Evolutionary conservation across 2,888 invertebrate species (phyloP), one percentile per base, ranked within the genome.

Genomic region (Lithophane semibrunnea): DNA sequence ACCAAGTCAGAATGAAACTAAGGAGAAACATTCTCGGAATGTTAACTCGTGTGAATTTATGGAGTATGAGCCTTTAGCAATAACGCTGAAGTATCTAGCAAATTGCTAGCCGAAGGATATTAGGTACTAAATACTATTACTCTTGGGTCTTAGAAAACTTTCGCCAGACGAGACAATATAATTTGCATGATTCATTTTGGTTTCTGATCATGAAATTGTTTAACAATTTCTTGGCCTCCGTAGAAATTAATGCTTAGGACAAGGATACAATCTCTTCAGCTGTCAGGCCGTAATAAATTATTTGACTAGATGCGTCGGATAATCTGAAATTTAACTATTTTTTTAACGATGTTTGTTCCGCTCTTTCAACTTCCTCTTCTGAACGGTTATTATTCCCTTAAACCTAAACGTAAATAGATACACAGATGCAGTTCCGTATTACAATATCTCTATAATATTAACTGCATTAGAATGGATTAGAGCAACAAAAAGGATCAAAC

Each of bases 401-500:
- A 74, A 67, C 47, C 16, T 18, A 49, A 76, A 67, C 21, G 37
- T 56, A 80, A 77, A 81, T 60, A 84, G 42, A 71, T 52, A 78
- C 72, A 73, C 63, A 76, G 75, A 79, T 67, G 77, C 69, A 75
- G 37, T 78, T 78, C 74, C 44, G 52, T 56, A 52, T 68, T 71
- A 82, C 63, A 82, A 79, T 74, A 69, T 63, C 12, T 74, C 79
- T 79, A 77, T 85, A 77, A 84, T 77, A 73, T 68, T 73, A 77
- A 77, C 58, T 69, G 72, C 29, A 75, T 77, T 73, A 73, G 64
- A 82, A 74, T 76, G 76, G 84, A 73, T 86, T 82, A 80, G 5
- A 84, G 52, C 54, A 79, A 88, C 83, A 80, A 81, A 83, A 84
- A 81, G 82, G 82, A 83, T 86, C 75, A 85, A 66, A 44, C 13